Percentiles rank a stretch among this genome's conserved stretches.
Evolutionary conservation across 2,888 invertebrate genomes (phyloP).

Genomic region (Kryphioiulus occultus): DNA sequence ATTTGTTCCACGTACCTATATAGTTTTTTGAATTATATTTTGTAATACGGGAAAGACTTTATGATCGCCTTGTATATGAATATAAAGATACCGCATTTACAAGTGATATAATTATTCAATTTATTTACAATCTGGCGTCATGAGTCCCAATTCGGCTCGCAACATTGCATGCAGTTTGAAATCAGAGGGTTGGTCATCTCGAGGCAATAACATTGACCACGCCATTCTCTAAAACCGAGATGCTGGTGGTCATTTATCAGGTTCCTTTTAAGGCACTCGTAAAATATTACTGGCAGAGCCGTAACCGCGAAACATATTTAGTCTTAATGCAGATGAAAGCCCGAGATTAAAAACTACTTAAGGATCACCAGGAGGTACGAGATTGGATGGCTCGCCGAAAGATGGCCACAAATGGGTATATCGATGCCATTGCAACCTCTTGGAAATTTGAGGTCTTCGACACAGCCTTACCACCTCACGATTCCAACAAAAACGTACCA

Average conservation of each 20-base stretch:
- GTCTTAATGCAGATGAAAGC: background rate
- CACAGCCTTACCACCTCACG: too few species aligned
- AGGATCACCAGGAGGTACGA: background rate
- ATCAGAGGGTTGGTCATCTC: background rate
- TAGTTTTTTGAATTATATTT: too few species aligned
- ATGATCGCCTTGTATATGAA: too few species aligned
- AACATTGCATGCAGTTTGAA: background rate
- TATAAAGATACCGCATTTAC: too few species aligned
- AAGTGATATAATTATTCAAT: too few species aligned
- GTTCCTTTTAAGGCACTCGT: background rate
- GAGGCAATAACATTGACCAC: background rate
- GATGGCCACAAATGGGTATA: background rate
- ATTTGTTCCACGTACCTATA: too few species aligned
- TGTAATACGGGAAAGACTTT: too few species aligned
- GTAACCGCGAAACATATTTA: background rate
- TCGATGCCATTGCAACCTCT: background rate
- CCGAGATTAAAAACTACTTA: slow-evolving; percentile 31
- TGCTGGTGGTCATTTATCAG: background rate
- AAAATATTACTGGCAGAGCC: background rate
- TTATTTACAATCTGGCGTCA: too few species aligned
- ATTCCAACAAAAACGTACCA: too few species aligned
- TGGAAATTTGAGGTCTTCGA: too few species aligned
- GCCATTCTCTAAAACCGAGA: background rate
- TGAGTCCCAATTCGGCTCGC: too few species aligned
- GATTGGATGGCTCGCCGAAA: background rate